Evolutionary conservation across 2,888 invertebrate genomes (phyloP), one percentile per base, ranked within the genome.

Genomic region (Pristionchus japonicus): DNA sequence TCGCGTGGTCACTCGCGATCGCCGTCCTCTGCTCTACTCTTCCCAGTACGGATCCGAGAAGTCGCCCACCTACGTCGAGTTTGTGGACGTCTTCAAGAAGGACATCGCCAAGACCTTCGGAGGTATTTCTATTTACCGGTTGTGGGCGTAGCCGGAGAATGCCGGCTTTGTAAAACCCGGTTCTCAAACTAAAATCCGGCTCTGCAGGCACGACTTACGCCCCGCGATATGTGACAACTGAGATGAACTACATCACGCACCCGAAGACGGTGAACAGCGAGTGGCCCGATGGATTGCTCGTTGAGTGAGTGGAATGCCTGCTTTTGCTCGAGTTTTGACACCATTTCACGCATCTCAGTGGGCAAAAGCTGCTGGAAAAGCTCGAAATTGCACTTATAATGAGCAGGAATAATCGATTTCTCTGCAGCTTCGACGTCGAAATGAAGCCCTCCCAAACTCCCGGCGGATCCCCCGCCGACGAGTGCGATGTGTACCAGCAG

Each of bases 241-340:
- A 93, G 86, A 93, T 93, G 37, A 89, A 91, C 70, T 94, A 91
- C 89, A 93, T 94, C 88, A 93, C 93, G 23, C 94, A 94, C 88
- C 94, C 94, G 37, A 92, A 93, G 91, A 93, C 93, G 1, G 91
- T 93, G 85, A 94, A 94, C 90, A 92, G 92, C 90, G 91, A 92
- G 0, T 94, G 94, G 94, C 90, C 91, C 70, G 91, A 94, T 89
- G 94, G 94, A 37, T 90, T 94, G 23, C 89, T 94, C 77, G 92
- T 94, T 90, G 93, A 94, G 88, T 94, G 61, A 77, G 87, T 11
- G n/a, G 15, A 52, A 34, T 82, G 13, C 13, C 13, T 43, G 9
- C 20, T 77, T 74, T 47, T 23, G n/a, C n/a, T n/a, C n/a, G n/a
- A n/a, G n/a, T n/a, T n/a, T n/a, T n/a, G n/a, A n/a, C n/a, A n/a